Base-by-base conservation (phyloP, 2,113 vertebrate genomes). In the Nannospalax galili region DNA sequence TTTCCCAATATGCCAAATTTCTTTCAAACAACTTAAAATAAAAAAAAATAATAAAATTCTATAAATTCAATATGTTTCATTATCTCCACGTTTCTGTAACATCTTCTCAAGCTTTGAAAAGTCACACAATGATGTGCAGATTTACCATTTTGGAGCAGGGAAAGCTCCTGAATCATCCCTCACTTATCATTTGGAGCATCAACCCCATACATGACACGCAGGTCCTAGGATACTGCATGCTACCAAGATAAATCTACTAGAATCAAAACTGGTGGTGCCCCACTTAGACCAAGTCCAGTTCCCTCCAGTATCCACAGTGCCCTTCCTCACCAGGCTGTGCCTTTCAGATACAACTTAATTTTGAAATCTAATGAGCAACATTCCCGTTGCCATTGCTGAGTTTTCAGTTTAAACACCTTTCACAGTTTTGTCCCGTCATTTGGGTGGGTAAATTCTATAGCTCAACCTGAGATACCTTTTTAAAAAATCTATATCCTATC, bases 1-100 rank as follows among this genome's bases (percentile, higher is more conserved):
- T 87, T 87, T 81, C 45, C 37, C 19, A 45, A 48, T 78, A 70
- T 48, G 19, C 65, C 80, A 85, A 48, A 78, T 92, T 94, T 82
- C 69, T 89, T 92, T 84, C 22, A 82, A 91, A 92, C 30, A 78
- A 24, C 40, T 86, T 94, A 80, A 93, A 93, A 80, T 80, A 84
- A 60, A 91, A n/a, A n/a, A n/a, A n/a, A n/a, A n/a, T n/a, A 93
- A 80, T 80, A 84, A 60, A 91, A 26, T 26, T 65, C 28, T 67
- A 37, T 62, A 7, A 80, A 75, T 88, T 88, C 40, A 1, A 74
- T 72, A 80, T 75, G 79, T 28, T 90, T 96, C 30, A 22, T 79
- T 72, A 75, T 74, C 40, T 64, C 86, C 35, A 3, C 14, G 58
- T 94, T 94, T 92, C 32, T 84, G 28, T 32, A 64, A 58, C 26